A percentile compares a stretch with the other conserved stretches of the same genome.
Evolutionary conservation across 1,140 invertebrate genomes (phyloP).

Genomic region (Zaprionus camerounensis): DNA sequence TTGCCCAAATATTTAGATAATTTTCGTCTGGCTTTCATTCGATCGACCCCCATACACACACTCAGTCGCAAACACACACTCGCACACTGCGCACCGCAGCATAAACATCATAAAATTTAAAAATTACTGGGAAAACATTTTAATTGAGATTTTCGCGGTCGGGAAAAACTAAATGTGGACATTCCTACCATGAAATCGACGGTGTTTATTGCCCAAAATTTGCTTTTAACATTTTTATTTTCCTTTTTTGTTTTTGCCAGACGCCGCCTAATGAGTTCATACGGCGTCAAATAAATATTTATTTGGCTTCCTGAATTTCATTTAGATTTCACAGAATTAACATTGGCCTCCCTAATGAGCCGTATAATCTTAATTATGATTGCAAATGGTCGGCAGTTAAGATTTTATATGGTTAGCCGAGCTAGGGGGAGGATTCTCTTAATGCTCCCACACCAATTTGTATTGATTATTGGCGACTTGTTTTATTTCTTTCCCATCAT

Average conservation of each 20-base stretch:
- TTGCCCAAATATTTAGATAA: constrained; percentile 44
- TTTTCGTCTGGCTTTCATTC: constrained; percentile 18
- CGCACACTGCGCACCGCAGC: neutral
- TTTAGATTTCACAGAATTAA: neutral
- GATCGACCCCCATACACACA: constrained; percentile 14
- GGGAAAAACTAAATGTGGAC: constrained; percentile 21
- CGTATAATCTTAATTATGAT: constrained; percentile 6
- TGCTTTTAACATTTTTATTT: constrained; percentile 12
- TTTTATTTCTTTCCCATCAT: neutral
- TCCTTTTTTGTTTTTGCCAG: neutral
- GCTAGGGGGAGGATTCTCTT: neutral
- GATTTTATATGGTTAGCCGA: neutral
- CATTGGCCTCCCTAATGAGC: neutral
- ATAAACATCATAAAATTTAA: constrained; percentile 34
- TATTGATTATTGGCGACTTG: constrained; percentile 4
- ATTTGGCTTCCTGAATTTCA: constrained; percentile 16
- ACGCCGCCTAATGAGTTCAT: constrained; percentile 12
- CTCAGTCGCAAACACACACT: neutral
- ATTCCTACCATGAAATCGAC: neutral
- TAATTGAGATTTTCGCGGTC: constrained; percentile 33
- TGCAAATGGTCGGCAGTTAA: constrained; percentile 8
- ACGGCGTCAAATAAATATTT: constrained; percentile 28
- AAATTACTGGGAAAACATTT: constrained; percentile 43
- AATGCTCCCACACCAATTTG: neutral
- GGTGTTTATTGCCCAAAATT: constrained; percentile 9